Evolutionary conservation across 2,797 vertebrate species (phyloP).

Genomic region (Moxostoma hubbsi): DNA sequence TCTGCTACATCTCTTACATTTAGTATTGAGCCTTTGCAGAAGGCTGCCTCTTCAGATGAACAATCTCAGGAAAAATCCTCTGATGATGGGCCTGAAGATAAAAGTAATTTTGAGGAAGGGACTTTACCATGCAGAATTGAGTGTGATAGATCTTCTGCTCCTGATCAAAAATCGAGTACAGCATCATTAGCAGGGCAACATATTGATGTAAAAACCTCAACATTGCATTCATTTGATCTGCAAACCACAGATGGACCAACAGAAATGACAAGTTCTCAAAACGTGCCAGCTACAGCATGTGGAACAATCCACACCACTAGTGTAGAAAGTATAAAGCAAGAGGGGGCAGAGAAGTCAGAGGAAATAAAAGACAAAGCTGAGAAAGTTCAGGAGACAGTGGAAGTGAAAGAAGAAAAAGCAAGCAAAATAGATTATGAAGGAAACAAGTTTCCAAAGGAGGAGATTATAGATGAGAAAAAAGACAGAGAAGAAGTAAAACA

Average conservation of each 20-base stretch:
- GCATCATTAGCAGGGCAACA: slow-evolving; percentile 55
- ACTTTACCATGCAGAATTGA: slow-evolving; percentile 74
- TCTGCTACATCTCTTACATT: slow-evolving; percentile 70
- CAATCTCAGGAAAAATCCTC: slow-evolving; percentile 67
- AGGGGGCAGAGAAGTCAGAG: slow-evolving; percentile 49
- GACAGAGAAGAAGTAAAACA: slow-evolving; percentile 49
- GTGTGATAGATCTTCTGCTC: slow-evolving; percentile 69
- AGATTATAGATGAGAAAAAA: slow-evolving; percentile 45
- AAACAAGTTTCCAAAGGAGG: background rate
- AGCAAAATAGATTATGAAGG: slow-evolving; percentile 24
- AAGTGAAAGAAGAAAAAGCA: slow-evolving; percentile 16
- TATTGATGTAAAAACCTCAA: slow-evolving; percentile 52
- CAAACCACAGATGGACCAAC: slow-evolving; percentile 76
- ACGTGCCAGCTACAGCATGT: slow-evolving; percentile 50
- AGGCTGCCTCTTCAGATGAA: slow-evolving; percentile 70
- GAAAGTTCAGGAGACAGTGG: slow-evolving; percentile 49
- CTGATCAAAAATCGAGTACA: slow-evolving; percentile 59
- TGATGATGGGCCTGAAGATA: slow-evolving; percentile 68
- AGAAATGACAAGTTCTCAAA: slow-evolving; percentile 72
- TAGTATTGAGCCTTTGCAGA: slow-evolving; percentile 79
- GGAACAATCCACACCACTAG: slow-evolving; percentile 57
- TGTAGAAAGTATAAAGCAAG: slow-evolving; percentile 58
- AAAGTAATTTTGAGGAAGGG: slow-evolving; percentile 70
- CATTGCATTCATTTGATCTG: slow-evolving; percentile 63
- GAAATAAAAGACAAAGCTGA: slow-evolving; percentile 34